Evolutionary conservation across 1,140 invertebrate genomes (phyloP).

Genomic region (Apocrypta bakeri): DNA sequence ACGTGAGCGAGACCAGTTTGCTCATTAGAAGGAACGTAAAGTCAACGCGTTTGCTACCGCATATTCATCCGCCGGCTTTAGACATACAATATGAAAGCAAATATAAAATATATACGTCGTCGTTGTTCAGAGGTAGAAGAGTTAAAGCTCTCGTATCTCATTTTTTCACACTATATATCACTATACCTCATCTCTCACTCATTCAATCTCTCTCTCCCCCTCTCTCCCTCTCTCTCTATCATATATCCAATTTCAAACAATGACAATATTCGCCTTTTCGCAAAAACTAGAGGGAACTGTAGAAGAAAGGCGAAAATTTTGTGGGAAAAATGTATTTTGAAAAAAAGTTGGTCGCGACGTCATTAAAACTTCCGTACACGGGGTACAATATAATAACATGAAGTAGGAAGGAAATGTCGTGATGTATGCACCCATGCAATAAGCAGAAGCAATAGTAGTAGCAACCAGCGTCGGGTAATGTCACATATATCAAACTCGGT

Average conservation of each 20-base stretch:
- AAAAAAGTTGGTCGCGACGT: not conserved
- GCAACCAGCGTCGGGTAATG: too few species aligned
- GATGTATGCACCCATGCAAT: not conserved
- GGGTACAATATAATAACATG: not conserved
- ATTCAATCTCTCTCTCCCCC: too few species aligned
- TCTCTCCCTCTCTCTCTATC: too few species aligned
- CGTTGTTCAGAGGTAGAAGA: too few species aligned
- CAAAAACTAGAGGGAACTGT: too few species aligned
- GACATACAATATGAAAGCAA: not conserved
- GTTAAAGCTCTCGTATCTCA: too few species aligned
- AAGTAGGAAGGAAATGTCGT: not conserved
- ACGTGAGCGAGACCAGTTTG: not conserved
- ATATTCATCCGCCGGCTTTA: not conserved
- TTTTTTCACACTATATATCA: too few species aligned
- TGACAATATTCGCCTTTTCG: not conserved
- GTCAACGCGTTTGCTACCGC: not conserved
- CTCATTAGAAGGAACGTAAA: slow-evolving; percentile 17
- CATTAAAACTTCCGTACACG: not conserved
- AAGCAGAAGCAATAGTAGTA: too few species aligned
- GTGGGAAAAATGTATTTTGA: not conserved
- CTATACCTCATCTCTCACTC: too few species aligned
- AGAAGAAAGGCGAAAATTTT: too few species aligned
- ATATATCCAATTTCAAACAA: not conserved
- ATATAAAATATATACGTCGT: not conserved
- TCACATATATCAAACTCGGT: too few species aligned